Evolutionary conservation across 2,113 vertebrate genomes (phyloP).

Genomic region (Embiotoca jacksoni): DNA sequence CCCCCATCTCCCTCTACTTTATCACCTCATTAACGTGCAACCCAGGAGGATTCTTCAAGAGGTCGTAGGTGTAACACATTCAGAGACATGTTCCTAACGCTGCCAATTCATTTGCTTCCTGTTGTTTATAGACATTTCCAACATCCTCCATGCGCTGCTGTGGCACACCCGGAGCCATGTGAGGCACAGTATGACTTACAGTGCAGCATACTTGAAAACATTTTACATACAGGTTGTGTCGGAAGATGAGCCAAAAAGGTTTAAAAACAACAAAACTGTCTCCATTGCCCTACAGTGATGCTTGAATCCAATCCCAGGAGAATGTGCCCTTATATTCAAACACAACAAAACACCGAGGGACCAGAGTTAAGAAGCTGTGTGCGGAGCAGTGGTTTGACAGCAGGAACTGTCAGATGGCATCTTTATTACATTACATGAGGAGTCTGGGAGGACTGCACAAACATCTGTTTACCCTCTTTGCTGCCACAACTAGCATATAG

Average conservation of each 20-base stretch:
- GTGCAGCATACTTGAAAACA: neutral
- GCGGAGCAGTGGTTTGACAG: slow-evolving; percentile 73
- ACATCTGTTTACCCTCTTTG: slow-evolving; percentile 73
- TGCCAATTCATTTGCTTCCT: slow-evolving; percentile 40
- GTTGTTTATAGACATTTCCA: slow-evolving; percentile 40
- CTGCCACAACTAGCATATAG: slow-evolving; percentile 54
- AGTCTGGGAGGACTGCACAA: slow-evolving; percentile 70
- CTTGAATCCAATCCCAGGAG: slow-evolving; percentile 37
- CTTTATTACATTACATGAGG: slow-evolving; percentile 75
- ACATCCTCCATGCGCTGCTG: slow-evolving; percentile 4
- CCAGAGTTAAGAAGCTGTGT: slow-evolving; percentile 58
- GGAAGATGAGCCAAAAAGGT: slow-evolving; percentile 38
- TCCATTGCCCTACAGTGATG: slow-evolving; percentile 29
- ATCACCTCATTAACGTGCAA: slow-evolving; percentile 70
- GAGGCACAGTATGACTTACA: slow-evolving; percentile 1
- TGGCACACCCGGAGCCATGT: neutral
- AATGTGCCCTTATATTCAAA: slow-evolving; percentile 55
- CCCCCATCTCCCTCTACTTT: slow-evolving; percentile 46
- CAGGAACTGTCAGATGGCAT: slow-evolving; percentile 79
- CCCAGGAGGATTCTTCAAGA: slow-evolving; percentile 61
- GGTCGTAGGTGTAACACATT: slow-evolving; percentile 47
- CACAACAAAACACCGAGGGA: slow-evolving; percentile 58
- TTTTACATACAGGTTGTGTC: slow-evolving; percentile 1
- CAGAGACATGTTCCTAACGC: slow-evolving; percentile 38
- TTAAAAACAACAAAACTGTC: slow-evolving; percentile 30